phyloP scores from a whole-genome alignment of 92 coral and sea anemone genomes.

The Actinernus sp. region DNA sequence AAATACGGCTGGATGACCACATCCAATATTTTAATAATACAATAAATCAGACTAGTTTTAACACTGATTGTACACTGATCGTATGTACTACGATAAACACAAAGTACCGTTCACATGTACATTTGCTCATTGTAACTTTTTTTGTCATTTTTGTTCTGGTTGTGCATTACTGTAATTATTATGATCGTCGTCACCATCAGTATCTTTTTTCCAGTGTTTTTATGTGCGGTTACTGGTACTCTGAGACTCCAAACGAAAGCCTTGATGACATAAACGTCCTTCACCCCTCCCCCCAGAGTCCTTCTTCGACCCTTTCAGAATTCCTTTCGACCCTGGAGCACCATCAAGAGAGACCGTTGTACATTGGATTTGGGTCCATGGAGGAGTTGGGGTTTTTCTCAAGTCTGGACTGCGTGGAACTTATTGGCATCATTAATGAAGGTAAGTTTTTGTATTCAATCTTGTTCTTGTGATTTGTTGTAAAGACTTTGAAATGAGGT shows the following conservation, averaged over 20 bases:
- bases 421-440: constrained; percentile 79
- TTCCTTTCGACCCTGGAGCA: constrained; percentile 45
- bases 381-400: constrained; percentile 88
- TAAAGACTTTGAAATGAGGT: too few species aligned
- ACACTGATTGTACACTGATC: too few species aligned
- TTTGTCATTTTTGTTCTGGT: too few species aligned
- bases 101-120: too few species aligned
- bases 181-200: background rate
- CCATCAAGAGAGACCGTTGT: constrained; percentile 67
- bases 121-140: too few species aligned
- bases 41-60: too few species aligned
- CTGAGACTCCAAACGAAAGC: constrained; percentile 61
- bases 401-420: constrained; percentile 83
- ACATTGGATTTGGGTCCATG: constrained; percentile 92
- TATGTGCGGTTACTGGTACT: constrained; percentile 81
- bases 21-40: too few species aligned
- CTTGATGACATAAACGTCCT: constrained; percentile 64
- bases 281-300: constrained; percentile 55
- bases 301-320: constrained; percentile 45
- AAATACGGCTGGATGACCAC: too few species aligned
- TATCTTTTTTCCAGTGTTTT: constrained; percentile 34
- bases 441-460: constrained; percentile 35
- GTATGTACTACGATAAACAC: too few species aligned
- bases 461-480: too few species aligned
- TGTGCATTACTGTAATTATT: background rate